Base-by-base conservation (phyloP, 1,140 invertebrate genomes). In the Leptopilina clavipes region DNA sequence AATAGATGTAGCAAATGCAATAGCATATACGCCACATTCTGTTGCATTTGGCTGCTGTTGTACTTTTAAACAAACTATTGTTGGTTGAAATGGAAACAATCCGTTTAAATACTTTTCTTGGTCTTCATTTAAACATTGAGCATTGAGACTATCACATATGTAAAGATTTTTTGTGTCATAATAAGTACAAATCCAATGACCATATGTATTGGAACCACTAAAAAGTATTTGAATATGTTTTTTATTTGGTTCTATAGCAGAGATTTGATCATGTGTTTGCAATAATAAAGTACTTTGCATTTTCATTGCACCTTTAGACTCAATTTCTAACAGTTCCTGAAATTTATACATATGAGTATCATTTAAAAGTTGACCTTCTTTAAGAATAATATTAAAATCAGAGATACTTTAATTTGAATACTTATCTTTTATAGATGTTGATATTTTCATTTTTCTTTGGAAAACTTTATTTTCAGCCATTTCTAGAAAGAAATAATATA, bases 161-260 rank as follows among this genome's bases (percentile, higher is more conserved):
- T 59, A 25, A 11, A 59, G 18, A 25, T 5, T 5, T 31, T 14
- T 11, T 1, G 10, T 12, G 14, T 59, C 22, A 25, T 59, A 31
- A 7, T n/a, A 25, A 12, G 8, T 59, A 5, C 18, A 22, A 59
- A 22, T 22, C 54, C 54, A 59, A 59, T 59, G 54, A 56, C 19
- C 54, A 18, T 56, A n/a, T n/a, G n/a, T n/a, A n/a, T n/a, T n/a
- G n/a, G n/a, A n/a, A 10, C 22, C 22, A 22, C 8, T 59, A 18
- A 59, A 59, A 22, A 59, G 22, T 22, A 59, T 22, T 22, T 59
- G 19, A 59, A 59, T 59, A 22, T 59, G 18, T 22, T 59, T 59
- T 12, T 59, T 22, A 22, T 19, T 11, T 22, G 0, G 18, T 22
- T 11, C 11, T 22, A 59, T 22, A 59, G 9, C 0, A 11, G 5